These are phyloP conservation scores for Todiramphus chloris DNA, from an alignment of 2,113 vertebrate species.

Conservation along the genomic window DNA sequence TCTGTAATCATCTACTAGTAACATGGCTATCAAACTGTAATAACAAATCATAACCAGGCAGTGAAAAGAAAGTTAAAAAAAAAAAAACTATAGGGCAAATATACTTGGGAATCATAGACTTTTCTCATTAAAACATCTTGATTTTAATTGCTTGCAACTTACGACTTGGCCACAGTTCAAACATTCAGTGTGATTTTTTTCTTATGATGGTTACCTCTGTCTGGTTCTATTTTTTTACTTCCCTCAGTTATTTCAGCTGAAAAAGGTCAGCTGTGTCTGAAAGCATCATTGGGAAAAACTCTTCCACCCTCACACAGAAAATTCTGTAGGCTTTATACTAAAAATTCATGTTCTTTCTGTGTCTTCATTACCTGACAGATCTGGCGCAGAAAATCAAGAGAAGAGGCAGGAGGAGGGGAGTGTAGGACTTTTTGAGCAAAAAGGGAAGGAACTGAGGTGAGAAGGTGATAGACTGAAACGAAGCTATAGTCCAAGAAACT, in stretches of 20 bases:
- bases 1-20: not conserved
- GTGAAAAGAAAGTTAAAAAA: not conserved
- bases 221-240: not conserved
- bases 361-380: not conserved
- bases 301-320: not conserved
- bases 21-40: not conserved
- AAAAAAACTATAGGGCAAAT: not conserved
- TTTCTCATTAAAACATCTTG: not conserved
- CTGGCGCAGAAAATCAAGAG: not conserved
- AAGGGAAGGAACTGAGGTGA: not conserved
- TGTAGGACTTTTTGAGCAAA: not conserved
- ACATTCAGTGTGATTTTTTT: not conserved
- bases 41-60: not conserved
- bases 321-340: not conserved
- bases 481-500: not conserved
- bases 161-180: not conserved
- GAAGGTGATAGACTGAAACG: not conserved
- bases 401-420: not conserved
- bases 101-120: not conserved
- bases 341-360: not conserved
- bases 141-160: not conserved
- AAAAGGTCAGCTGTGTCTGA: not conserved
- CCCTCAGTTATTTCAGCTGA: not conserved
- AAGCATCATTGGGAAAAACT: not conserved
- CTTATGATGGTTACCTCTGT: not conserved